A percentile compares a stretch with the other conserved stretches of the same genome.
phyloP scores from a whole-genome alignment of 1,140 invertebrate genomes.

The Drosophila elegans region DNA sequence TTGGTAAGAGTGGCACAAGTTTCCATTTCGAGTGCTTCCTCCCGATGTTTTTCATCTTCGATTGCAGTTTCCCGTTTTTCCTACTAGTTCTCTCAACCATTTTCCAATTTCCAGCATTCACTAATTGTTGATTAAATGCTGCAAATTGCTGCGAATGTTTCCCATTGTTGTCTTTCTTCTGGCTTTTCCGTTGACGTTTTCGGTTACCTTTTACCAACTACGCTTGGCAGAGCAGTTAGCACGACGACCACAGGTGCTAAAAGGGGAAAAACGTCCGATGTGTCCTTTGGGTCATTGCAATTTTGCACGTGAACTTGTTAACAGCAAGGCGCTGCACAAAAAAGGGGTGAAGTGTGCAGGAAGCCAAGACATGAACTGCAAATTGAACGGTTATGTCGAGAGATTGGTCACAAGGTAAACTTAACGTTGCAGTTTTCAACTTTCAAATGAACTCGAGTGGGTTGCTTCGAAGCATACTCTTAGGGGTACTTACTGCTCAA shows the following conservation, averaged over 20 bases:
- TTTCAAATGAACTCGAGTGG: slow-evolving; percentile 6
- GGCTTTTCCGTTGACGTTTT: slow-evolving; percentile 11
- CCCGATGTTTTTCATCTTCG: slow-evolving; percentile 16
- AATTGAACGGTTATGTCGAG: slow-evolving; percentile 66
- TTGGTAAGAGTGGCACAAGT: slow-evolving; percentile 26
- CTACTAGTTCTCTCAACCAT: slow-evolving; percentile 2
- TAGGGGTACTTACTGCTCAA: slow-evolving; percentile 1
- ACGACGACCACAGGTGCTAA: slow-evolving; percentile 22
- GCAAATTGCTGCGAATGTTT: slow-evolving; percentile 36
- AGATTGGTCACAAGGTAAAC: slow-evolving; percentile 20
- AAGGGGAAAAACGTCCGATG: not conserved
- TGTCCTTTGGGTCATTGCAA: slow-evolving; percentile 66
- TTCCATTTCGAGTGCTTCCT: slow-evolving; percentile 21
- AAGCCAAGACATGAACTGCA: slow-evolving; percentile 58
- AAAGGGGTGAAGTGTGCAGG: slow-evolving; percentile 5
- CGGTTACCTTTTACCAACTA: slow-evolving; percentile 18
- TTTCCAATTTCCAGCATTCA: slow-evolving; percentile 23
- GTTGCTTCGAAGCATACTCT: slow-evolving; percentile 3
- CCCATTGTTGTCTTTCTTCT: slow-evolving; percentile 6
- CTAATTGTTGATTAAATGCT: slow-evolving; percentile 73
- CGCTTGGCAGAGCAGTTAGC: slow-evolving; percentile 59
- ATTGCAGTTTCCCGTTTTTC: not conserved
- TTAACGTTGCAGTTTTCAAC: slow-evolving; percentile 3
- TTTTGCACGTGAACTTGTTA: slow-evolving; percentile 75
- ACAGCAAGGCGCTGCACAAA: slow-evolving; percentile 44